phyloP scores from a whole-genome alignment of 2,888 invertebrate species.

The Oligia strigilis region DNA sequence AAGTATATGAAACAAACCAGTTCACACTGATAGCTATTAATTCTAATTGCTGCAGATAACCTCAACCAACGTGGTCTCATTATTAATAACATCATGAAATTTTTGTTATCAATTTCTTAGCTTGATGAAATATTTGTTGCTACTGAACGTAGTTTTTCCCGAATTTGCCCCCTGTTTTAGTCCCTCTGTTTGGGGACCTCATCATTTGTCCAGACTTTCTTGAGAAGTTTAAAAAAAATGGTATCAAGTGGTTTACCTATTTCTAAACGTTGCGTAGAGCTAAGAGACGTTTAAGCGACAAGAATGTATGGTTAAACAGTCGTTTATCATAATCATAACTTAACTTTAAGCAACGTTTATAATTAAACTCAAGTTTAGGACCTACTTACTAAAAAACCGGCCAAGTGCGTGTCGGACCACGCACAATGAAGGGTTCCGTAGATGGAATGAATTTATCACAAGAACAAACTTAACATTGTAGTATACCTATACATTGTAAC shows the following conservation, averaged over 20 bases:
- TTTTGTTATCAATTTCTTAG: constrained; percentile 22
- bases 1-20: constrained; percentile 29
- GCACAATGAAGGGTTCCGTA: no score
- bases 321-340: no score
- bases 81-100: constrained; percentile 37
- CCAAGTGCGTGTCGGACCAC: no score
- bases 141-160: not conserved
- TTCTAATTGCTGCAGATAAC: constrained; percentile 27
- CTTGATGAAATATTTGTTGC: constrained; percentile 32
- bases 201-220: not conserved
- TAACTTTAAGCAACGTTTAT: no score
- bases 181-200: not conserved
- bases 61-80: not conserved
- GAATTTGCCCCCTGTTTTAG: not conserved
- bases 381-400: no score
- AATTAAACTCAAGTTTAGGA: not conserved
- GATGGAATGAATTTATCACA: no score
- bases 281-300: not conserved
- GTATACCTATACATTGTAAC: no score
- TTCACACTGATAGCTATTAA: constrained; percentile 13
- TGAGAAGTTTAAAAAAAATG: not conserved
- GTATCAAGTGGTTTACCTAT: not conserved
- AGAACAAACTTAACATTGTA: no score
- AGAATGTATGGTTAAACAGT: not conserved
- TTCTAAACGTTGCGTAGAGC: not conserved